A percentile compares a stretch with the other conserved stretches of the same genome.
Evolutionary conservation across 2,797 vertebrate species (phyloP).

Genomic region (Cottoperca gobio): DNA sequence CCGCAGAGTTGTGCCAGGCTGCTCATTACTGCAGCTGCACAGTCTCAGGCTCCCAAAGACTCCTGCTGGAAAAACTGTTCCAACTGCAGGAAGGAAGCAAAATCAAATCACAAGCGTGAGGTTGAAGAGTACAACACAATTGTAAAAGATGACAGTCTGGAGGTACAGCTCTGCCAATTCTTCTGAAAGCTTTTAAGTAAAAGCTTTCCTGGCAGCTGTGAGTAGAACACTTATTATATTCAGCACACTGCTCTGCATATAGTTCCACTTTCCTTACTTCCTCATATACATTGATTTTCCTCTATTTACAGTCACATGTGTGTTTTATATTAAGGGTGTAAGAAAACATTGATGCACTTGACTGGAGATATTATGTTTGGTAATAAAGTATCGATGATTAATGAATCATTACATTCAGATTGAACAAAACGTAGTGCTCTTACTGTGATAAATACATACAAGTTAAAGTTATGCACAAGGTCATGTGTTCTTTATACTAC

Average conservation of each 20-base stretch:
- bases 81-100: constrained; percentile 17
- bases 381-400: too few species aligned
- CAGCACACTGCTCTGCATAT: constrained; percentile 1
- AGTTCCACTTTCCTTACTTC: too few species aligned
- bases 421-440: too few species aligned
- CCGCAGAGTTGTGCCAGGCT: neutral
- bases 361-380: too few species aligned
- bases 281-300: neutral
- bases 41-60: neutral
- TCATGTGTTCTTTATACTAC: too few species aligned
- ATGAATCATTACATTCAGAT: too few species aligned
- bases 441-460: too few species aligned
- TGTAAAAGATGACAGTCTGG: neutral
- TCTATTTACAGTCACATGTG: too few species aligned
- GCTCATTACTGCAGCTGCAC: constrained; percentile 25
- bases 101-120: constrained; percentile 28
- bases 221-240: neutral
- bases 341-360: too few species aligned
- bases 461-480: too few species aligned
- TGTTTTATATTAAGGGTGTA: too few species aligned
- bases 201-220: neutral
- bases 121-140: neutral
- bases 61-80: constrained; percentile 21
- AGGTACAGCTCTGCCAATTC: neutral
- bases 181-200: neutral